Percentiles rank a stretch among this genome's conserved stretches.
phyloP scores from a whole-genome alignment of 2,888 invertebrate species.

The Troglohyphantes excavatus region DNA sequence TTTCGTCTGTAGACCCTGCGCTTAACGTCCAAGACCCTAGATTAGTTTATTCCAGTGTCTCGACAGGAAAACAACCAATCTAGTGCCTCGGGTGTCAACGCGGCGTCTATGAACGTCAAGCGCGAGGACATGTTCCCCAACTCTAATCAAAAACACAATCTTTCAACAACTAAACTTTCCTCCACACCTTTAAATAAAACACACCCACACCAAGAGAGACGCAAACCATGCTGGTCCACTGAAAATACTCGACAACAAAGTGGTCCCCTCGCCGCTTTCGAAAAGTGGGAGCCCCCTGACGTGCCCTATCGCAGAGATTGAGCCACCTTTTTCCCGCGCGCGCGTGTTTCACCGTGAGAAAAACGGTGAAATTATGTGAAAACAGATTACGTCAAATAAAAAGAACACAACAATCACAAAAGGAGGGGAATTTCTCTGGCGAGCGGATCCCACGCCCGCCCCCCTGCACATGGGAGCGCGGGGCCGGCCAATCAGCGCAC shows the following conservation, averaged over 20 bases:
- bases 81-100: no score
- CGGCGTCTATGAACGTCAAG: no score
- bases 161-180: no score
- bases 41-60: no score
- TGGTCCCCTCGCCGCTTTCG: constrained; percentile 9
- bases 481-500: constrained; percentile 72
- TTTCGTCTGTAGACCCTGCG: no score
- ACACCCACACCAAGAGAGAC: neutral
- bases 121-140: no score
- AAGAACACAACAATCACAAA: constrained; percentile 17
- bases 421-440: constrained; percentile 22
- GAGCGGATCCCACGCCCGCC: constrained; percentile 74
- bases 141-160: no score
- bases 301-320: constrained; percentile 69
- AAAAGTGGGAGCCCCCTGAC: constrained; percentile 14
- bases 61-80: no score
- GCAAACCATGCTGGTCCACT: constrained; percentile 45
- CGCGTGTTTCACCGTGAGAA: constrained; percentile 70
- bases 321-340: constrained; percentile 10
- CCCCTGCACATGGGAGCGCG: constrained; percentile 56
- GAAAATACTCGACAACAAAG: constrained; percentile 2
- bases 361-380: constrained; percentile 60
- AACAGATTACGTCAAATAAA: constrained; percentile 60
- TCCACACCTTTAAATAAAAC: neutral
- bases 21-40: no score